These are phyloP conservation scores for Poecilia velifera DNA, from an alignment of 2,797 vertebrate genomes.

Conservation along the genomic window DNA sequence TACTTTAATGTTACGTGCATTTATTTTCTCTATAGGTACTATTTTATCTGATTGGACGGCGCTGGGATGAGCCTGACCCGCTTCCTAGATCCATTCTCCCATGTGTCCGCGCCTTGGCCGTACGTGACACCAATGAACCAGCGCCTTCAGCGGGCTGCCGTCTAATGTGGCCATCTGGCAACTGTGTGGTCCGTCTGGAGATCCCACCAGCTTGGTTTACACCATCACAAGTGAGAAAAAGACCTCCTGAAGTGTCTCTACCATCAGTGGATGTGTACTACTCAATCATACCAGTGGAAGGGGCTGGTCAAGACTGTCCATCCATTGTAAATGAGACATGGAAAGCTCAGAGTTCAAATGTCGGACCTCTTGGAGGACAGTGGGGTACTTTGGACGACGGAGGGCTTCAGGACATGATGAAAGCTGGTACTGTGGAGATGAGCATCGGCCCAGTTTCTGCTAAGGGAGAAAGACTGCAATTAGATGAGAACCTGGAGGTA, in stretches of 20 bases:
- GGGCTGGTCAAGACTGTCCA: conserved; percentile 81
- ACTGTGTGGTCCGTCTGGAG: conserved; percentile 94
- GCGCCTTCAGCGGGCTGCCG: conserved; percentile 86
- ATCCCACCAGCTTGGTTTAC: conserved; percentile 90
- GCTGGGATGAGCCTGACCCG: conserved; percentile 84
- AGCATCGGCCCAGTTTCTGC: conserved; percentile 80
- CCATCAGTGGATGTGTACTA: conserved; percentile 90
- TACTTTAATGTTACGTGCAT: neutral
- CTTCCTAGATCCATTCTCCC: conserved; percentile 80
- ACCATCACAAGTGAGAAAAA: conserved; percentile 80
- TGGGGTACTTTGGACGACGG: conserved; percentile 77
- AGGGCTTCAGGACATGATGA: conserved; percentile 81
- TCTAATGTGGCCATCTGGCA: conserved; percentile 84
- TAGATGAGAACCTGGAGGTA: conserved; percentile 89
- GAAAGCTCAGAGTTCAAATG: conserved; percentile 75
- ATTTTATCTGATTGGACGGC: conserved; percentile 89
- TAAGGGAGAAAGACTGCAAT: conserved; percentile 80
- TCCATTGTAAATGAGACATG: conserved; percentile 78
- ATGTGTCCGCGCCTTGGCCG: conserved; percentile 87
- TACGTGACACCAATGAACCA: conserved; percentile 85
- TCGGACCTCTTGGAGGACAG: conserved; percentile 64
- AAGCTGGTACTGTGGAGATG: conserved; percentile 87
- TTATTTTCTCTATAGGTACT: conserved; percentile 77
- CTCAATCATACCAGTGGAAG: conserved; percentile 81
- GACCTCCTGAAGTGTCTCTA: conserved; percentile 75